These are phyloP conservation scores for Sialis lutaria DNA, from an alignment of 2,888 invertebrate species.

Conservation along the genomic window DNA sequence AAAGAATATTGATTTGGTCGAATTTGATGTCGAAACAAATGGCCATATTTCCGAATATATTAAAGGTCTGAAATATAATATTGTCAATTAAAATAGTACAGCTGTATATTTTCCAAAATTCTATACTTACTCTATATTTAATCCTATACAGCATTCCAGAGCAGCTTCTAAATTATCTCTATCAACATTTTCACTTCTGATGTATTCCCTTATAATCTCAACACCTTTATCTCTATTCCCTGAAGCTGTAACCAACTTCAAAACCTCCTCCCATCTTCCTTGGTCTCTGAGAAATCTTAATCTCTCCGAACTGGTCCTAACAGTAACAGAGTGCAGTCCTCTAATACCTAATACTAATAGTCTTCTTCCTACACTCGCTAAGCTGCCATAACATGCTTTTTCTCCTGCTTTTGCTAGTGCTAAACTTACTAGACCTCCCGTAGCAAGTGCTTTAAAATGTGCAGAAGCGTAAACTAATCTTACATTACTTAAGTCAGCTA, in stretches of 20 bases:
- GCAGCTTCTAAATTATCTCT: slow-evolving; percentile 28
- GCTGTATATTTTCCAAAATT: not conserved
- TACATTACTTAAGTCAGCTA: slow-evolving; percentile 61
- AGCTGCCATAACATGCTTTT: slow-evolving; percentile 57
- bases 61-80: slow-evolving; percentile 27
- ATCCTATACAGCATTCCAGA: slow-evolving; percentile 27
- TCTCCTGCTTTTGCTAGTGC: slow-evolving; percentile 62
- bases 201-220: slow-evolving; percentile 27
- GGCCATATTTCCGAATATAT: slow-evolving; percentile 49
- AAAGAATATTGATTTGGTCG: slow-evolving; percentile 33
- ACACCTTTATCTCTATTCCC: slow-evolving; percentile 25
- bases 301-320: slow-evolving; percentile 49
- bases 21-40: slow-evolving; percentile 29
- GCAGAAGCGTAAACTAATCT: slow-evolving; percentile 76
- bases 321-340: slow-evolving; percentile 36
- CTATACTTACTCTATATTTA: slow-evolving; percentile 30
- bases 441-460: slow-evolving; percentile 80
- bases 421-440: slow-evolving; percentile 81
- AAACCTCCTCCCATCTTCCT: slow-evolving; percentile 36
- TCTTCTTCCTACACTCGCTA: slow-evolving; percentile 48
- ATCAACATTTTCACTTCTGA: slow-evolving; percentile 21
- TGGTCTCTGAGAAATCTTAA: slow-evolving; percentile 41
- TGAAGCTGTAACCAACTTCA: slow-evolving; percentile 35
- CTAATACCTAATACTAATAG: slow-evolving; percentile 44
- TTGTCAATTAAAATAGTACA: not conserved